Evolutionary conservation across 2,888 invertebrate species (phyloP), one percentile per base, ranked within the genome.

Genomic region (Drosophila anomelani): DNA sequence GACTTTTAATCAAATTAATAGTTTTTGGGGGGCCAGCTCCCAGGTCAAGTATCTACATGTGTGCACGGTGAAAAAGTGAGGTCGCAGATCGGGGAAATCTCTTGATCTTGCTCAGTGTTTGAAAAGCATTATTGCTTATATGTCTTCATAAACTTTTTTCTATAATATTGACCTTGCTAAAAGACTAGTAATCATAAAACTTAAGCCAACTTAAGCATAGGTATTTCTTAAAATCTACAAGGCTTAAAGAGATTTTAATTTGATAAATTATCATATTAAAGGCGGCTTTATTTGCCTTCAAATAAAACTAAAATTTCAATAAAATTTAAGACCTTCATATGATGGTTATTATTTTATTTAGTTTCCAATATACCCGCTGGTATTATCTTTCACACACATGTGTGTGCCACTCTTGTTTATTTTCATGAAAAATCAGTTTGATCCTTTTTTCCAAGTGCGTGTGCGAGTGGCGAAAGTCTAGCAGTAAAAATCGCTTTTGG

Each of bases 1-100:
- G 80, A 76, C 76, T 81, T 85, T 85, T 85, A 87, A 85, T 85
- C 87, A 87, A 85, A 85, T 85, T 85, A 85, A 85, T 80, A 85
- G 85, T 78, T 77, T 55, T 53, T 55, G 75, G 55, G 69, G 73
- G 39, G 62, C 68, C 55, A 17, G 55, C 15, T 26, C 47, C 29
- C 68, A 55, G 68, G 68, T 68, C 68, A 68, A 68, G 47, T 39
- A 56, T 68, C 55, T 39, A 34, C 41, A 61, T 56, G 60, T 23
- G 34, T 61, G 60, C 60, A 61, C 60, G 41, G 57, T 10, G 8
- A 41, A 56, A 60, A 61, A 43, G 13, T 1, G 9, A 10, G n/a
- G 4, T 12, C 10, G 12, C n/a, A 61, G 32, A 41, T 56, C 29
- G 13, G 10, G 6, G 5, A 29, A 47, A 20, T 8, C 4, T 23